Conservation (phyloP, 2,113 vertebrate species). For the Morone chrysops region DNA sequence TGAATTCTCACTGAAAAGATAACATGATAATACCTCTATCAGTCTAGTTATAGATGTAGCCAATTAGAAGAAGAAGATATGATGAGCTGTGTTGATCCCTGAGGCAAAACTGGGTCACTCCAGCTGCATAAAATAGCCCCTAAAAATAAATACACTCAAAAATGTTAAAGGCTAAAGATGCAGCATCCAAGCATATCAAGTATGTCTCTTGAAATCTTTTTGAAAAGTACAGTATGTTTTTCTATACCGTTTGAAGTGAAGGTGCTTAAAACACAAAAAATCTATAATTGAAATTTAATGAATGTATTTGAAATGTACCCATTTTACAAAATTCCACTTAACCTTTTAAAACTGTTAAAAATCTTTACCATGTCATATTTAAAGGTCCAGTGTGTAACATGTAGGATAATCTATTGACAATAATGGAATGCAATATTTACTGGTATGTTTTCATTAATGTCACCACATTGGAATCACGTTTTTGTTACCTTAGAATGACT, state of each 20-base stretch:
- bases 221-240: background rate
- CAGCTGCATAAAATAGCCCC: constrained; percentile 21
- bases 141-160: constrained; percentile 28
- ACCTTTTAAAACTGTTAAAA: no score
- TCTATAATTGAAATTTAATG: background rate
- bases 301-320: background rate
- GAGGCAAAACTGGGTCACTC: constrained; percentile 60
- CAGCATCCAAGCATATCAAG: background rate
- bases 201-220: background rate
- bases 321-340: no score
- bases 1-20: constrained; percentile 12
- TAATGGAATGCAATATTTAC: no score
- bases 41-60: constrained; percentile 12
- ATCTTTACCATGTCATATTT: no score
- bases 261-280: background rate
- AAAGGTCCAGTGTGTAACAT: no score
- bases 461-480: no score
- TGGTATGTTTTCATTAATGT: no score
- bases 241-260: no score
- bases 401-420: no score
- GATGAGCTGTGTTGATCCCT: constrained; percentile 58
- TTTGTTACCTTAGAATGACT: no score
- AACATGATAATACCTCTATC: constrained; percentile 3
- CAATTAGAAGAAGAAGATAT: constrained; percentile 33
- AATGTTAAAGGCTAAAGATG: background rate